Evolutionary conservation across 2,113 vertebrate species (phyloP).

Genomic region (Raja brachyura): DNA sequence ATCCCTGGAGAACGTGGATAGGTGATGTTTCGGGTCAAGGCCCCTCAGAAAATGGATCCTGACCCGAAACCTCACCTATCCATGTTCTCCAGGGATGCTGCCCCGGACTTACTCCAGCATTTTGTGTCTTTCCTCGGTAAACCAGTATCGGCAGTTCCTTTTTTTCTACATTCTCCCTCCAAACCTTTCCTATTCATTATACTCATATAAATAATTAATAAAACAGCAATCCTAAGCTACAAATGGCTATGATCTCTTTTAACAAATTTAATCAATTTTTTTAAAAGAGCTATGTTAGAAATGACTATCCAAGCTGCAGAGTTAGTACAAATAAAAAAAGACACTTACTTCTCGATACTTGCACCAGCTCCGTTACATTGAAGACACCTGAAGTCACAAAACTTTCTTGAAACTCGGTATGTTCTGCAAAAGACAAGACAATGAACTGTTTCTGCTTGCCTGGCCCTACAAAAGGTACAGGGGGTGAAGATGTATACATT

Average conservation of each 20-base stretch:
- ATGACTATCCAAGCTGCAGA: not conserved
- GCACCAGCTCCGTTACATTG: conserved; percentile 95
- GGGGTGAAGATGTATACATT: not conserved
- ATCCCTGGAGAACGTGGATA: too few relatives aligned
- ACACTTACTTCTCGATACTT: conserved; percentile 91
- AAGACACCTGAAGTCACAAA: conserved; percentile 95
- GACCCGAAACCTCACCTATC: too few relatives aligned
- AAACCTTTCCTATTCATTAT: too few relatives aligned
- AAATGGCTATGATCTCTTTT: not conserved
- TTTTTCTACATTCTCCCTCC: too few relatives aligned
- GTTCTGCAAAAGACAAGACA: conserved; percentile 60
- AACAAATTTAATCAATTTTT: not conserved
- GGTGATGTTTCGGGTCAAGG: too few relatives aligned
- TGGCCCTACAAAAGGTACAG: not conserved
- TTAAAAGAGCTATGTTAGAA: not conserved
- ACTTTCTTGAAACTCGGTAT: conserved; percentile 90
- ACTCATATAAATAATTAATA: not conserved
- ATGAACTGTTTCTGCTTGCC: not conserved
- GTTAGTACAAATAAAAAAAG: not conserved
- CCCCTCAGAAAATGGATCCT: too few relatives aligned
- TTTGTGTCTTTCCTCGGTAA: too few relatives aligned
- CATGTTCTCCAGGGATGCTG: too few relatives aligned
- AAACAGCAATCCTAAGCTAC: not conserved
- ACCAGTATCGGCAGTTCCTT: too few relatives aligned
- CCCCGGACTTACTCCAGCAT: too few relatives aligned